phyloP scores from a whole-genome alignment of 2,797 vertebrate species.

The Enteromius treurensis region DNA sequence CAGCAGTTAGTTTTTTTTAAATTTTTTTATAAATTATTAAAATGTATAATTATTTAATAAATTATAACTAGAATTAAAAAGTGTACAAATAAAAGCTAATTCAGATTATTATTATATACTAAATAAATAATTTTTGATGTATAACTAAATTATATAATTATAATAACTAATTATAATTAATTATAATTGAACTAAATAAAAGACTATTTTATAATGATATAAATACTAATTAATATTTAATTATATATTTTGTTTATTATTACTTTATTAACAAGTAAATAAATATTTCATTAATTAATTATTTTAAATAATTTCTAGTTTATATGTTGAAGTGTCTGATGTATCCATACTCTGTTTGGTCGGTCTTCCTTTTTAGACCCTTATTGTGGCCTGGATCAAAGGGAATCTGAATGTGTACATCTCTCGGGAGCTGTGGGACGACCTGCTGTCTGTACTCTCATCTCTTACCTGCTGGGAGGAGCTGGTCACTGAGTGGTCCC shows the following conservation, averaged over 20 bases:
- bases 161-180: not conserved
- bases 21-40: not conserved
- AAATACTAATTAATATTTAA: no score
- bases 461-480: constrained; percentile 98
- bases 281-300: not conserved
- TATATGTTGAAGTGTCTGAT: not conserved
- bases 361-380: constrained; percentile 79
- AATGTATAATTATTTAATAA: not conserved
- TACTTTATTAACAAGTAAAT: not conserved
- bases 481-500: constrained; percentile 97
- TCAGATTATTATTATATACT: not conserved
- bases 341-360: not conserved
- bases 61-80: not conserved
- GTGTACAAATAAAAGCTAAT: not conserved
- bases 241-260: not conserved
- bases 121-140: not conserved
- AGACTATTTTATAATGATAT: no score
- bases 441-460: constrained; percentile 92
- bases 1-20: not conserved
- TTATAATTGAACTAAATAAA: not conserved
- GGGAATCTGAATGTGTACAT: constrained; percentile 98
- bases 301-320: not conserved
- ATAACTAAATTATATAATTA: not conserved
- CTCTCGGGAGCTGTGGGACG: constrained; percentile 97
- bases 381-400: constrained; percentile 99